A percentile compares a stretch with the other conserved stretches of the same genome.
These are phyloP conservation scores for Cantharis nigra DNA, from an alignment of 2,888 invertebrate species.

Conservation along the genomic window DNA sequence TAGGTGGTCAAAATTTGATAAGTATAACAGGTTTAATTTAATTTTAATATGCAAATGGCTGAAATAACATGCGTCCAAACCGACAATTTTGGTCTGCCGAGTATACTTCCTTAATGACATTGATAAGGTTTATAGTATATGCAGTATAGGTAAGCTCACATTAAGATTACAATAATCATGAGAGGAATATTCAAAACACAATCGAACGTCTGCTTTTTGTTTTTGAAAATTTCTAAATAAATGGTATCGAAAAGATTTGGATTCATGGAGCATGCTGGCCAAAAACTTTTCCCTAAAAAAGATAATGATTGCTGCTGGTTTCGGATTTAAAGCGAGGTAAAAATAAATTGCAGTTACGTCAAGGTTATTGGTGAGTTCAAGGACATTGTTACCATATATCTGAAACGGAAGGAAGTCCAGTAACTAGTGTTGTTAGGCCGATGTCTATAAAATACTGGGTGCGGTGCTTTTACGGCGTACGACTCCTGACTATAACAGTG, in stretches of 20 bases:
- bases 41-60: not conserved
- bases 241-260: not conserved
- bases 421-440: conserved; percentile 48
- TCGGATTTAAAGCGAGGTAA: not conserved
- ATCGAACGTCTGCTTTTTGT: no score
- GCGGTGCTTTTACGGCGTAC: conserved; percentile 50
- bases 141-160: not conserved
- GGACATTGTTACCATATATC: conserved; percentile 35
- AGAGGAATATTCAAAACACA: not conserved
- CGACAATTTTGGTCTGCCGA: not conserved
- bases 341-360: not conserved
- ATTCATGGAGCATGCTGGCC: not conserved
- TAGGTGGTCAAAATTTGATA: not conserved
- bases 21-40: not conserved
- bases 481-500: conserved; percentile 52
- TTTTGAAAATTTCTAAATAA: not conserved
- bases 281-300: not conserved
- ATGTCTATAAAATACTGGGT: conserved; percentile 50
- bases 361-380: conserved; percentile 36
- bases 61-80: not conserved
- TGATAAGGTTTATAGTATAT: not conserved
- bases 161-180: not conserved
- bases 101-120: not conserved
- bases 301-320: not conserved
- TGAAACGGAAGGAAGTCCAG: conserved; percentile 42